Percentiles rank a stretch among this genome's conserved stretches.
These are phyloP conservation scores for Pardalotus punctatus DNA, from an alignment of 2,113 vertebrate species.

Conservation along the genomic window DNA sequence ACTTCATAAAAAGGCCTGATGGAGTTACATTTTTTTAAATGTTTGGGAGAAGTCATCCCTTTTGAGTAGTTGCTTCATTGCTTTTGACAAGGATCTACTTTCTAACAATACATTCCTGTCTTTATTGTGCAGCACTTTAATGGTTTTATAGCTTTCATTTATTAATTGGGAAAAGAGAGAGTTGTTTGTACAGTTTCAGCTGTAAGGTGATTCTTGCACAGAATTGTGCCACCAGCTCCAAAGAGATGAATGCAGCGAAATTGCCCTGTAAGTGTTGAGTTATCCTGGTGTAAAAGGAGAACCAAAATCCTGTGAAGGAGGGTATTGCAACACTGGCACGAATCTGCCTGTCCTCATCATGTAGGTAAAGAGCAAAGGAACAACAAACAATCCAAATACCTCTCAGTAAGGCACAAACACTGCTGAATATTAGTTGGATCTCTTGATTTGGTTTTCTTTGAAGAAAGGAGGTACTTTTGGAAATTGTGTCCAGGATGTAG, in stretches of 20 bases:
- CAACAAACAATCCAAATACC: background rate
- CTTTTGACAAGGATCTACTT: background rate
- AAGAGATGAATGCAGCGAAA: background rate
- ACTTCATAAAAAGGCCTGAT: background rate
- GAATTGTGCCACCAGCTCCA: background rate
- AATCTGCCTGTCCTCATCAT: background rate
- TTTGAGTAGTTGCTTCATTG: background rate
- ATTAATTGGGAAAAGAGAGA: background rate
- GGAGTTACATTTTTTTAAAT: background rate
- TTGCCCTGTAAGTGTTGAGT: background rate
- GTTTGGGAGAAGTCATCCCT: background rate
- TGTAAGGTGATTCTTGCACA: background rate
- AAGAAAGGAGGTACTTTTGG: background rate
- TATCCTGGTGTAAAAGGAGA: background rate
- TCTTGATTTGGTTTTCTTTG: background rate
- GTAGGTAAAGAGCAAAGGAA: background rate
- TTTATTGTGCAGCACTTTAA: background rate
- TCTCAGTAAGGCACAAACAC: background rate
- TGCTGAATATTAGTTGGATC: background rate
- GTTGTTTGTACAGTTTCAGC: background rate
- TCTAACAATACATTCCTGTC: background rate
- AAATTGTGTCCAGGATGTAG: background rate
- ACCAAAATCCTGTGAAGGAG: background rate
- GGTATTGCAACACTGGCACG: accelerated
- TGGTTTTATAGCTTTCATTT: background rate